These are phyloP conservation scores for Carapus acus DNA, from an alignment of 2,797 vertebrate genomes.

Conservation along the genomic window DNA sequence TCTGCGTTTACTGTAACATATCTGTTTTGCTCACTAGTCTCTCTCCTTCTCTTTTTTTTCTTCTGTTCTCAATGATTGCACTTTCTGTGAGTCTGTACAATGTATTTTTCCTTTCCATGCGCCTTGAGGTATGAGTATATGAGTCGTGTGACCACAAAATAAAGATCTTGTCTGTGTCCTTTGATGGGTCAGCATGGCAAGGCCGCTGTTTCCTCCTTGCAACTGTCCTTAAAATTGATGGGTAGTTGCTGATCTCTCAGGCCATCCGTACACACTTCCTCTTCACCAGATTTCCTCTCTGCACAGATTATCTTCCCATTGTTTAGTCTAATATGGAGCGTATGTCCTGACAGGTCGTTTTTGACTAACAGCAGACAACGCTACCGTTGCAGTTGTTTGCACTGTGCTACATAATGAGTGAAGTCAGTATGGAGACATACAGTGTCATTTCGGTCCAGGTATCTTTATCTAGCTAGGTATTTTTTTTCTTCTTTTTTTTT, in stretches of 20 bases:
- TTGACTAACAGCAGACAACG: no score
- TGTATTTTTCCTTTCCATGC: slow-evolving; percentile 7
- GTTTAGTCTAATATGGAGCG: no score
- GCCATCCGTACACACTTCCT: no score
- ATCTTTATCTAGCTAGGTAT: no score
- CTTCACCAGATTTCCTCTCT: neutral
- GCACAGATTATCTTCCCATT: neutral
- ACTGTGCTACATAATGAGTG: no score
- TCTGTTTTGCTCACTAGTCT: slow-evolving; percentile 27
- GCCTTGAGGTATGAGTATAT: slow-evolving; percentile 17
- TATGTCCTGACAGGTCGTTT: no score
- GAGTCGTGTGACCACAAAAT: neutral
- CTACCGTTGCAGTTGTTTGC: no score
- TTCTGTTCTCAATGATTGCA: slow-evolving; percentile 35
- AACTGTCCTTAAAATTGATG: neutral
- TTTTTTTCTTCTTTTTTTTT: no score
- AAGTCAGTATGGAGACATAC: no score
- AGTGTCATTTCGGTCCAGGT: no score
- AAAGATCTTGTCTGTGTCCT: slow-evolving; percentile 1
- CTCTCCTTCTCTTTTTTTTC: no score
- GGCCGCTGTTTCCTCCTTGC: slow-evolving; percentile 8
- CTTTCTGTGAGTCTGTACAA: slow-evolving; percentile 19
- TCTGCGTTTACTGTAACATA: slow-evolving; percentile 33
- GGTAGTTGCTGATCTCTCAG: neutral
- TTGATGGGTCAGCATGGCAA: slow-evolving; percentile 12